Percentiles rank a stretch among this genome's conserved stretches.
Evolutionary conservation across 2,888 invertebrate species (phyloP).

Genomic region (Germaria angustata): DNA sequence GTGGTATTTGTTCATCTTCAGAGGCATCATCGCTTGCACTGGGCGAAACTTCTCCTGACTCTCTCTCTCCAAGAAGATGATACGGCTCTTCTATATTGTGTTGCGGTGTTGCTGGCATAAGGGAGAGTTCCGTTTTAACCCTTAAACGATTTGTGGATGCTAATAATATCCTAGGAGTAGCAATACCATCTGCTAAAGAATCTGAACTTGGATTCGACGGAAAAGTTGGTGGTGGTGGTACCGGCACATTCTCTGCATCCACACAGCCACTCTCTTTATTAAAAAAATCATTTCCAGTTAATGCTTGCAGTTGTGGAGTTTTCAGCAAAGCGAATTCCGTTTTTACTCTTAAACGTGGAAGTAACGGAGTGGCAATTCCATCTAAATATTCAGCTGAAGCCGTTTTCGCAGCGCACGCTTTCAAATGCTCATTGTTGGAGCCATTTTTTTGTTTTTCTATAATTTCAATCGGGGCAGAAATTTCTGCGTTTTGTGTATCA

Average conservation of each 20-base stretch:
- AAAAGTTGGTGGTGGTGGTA: constrained; percentile 9
- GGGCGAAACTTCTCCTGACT: not conserved
- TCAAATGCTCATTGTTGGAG: not conserved
- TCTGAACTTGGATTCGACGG: not conserved
- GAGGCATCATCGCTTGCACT: not conserved
- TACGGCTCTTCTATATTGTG: not conserved
- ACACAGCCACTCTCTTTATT: not conserved
- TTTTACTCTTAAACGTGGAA: constrained; percentile 35
- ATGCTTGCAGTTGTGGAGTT: not conserved
- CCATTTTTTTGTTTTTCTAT: not conserved
- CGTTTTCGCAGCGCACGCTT: not conserved
- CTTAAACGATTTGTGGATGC: constrained; percentile 36
- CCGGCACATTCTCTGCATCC: not conserved
- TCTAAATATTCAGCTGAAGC: constrained; percentile 20
- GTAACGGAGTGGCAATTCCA: constrained; percentile 28
- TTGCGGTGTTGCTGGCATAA: not conserved
- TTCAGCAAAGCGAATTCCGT: constrained; percentile 22
- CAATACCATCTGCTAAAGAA: constrained; percentile 37
- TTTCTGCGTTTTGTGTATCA: not conserved
- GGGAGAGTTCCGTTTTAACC: constrained; percentile 50
- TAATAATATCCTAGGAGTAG: constrained; percentile 37
- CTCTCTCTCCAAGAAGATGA: not conserved
- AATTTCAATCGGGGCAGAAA: not conserved
- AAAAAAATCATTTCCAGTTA: not conserved
- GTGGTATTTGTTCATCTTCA: constrained; percentile 55